Base-by-base conservation (phyloP, 2,888 invertebrate genomes). In the Nowickia ferox region DNA sequence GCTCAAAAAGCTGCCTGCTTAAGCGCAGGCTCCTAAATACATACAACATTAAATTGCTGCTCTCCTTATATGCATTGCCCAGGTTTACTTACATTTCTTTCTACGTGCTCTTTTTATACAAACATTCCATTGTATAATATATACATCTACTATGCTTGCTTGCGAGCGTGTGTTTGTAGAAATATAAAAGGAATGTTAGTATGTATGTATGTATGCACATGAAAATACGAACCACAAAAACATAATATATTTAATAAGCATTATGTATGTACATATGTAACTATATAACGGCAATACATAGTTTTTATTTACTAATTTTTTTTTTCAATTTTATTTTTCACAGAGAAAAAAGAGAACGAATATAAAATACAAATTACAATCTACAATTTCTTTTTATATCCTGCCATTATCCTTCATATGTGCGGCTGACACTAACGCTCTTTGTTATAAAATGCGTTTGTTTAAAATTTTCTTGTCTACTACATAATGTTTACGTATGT, bases 321-420 rank as follows among this genome's bases (percentile, higher is more conserved):
- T 57, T 40, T 63, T 42, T n/a, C 6, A 30, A 30, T 30, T 30
- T 6, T 30, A 30, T 30, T 30, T 30, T 30, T 30, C 30, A 19
- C 9, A 40, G 8, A 10, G 15, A 19, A 46, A 57, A 61, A 40
- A 40, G 17, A 42, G 19, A 40, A 77, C 59, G 72, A 30, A 57
- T 63, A 69, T 38, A 68, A 53, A 83, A 84, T 75, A 65, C 69
- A 79, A 77, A 81, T 76, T 65, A 68, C 68, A 72, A 71, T 77
- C 22, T 53, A 77, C 57, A 55, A 77, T 72, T 77, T 80, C 40
- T 75, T 84, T 69, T 82, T 61, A 82, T 77, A 77, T 65, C 76
- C 65, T 61, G n/a, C 38, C 77, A 68, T 84, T 78, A 72, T 77
- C 72, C 61, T 66, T 59, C 22, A 17, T 61, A 55, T 75, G 68